A percentile compares a stretch with the other conserved stretches of the same genome.
These are phyloP conservation scores for Triplophysa bombifrons DNA, from an alignment of 2,797 vertebrate genomes.

Conservation along the genomic window DNA sequence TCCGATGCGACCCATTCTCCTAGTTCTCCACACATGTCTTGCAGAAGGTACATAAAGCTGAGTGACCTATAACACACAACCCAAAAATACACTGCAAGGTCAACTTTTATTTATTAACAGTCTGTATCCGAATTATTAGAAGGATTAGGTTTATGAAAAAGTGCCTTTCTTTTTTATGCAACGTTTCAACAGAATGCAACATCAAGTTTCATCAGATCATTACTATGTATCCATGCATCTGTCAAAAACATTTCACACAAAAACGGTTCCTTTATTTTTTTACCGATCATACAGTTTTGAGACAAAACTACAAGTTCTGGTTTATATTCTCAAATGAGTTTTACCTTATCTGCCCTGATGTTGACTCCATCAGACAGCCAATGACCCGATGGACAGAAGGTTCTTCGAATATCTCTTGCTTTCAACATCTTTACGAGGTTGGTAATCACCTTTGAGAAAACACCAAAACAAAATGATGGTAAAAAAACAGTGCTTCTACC, in stretches of 20 bases:
- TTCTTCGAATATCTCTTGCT: conserved; percentile 92
- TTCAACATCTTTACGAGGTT: conserved; percentile 99
- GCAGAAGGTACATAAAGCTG: conserved; percentile 96
- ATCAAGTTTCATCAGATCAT: too few species aligned
- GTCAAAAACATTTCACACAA: background rate
- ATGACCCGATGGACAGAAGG: conserved; percentile 92
- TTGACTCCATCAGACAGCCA: conserved; percentile 97
- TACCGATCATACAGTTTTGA: background rate
- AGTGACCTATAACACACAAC: conserved; percentile 81
- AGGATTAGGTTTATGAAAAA: too few species aligned
- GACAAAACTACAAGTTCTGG: too few species aligned
- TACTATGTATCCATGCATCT: background rate
- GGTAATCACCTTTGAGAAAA: conserved; percentile 87
- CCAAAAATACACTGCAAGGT: background rate
- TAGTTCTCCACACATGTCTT: conserved; percentile 90
- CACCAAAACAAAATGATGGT: conserved; percentile 4
- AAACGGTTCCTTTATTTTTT: background rate
- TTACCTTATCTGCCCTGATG: conserved; percentile 95
- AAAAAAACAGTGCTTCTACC: background rate
- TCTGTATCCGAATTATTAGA: background rate
- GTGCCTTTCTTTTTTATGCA: background rate
- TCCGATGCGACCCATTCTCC: conserved; percentile 95
- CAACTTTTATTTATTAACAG: background rate
- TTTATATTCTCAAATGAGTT: too few species aligned
- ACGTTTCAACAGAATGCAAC: background rate